A percentile compares a stretch with the other conserved stretches of the same genome.
These are phyloP conservation scores for Drosophila anomelani DNA, from an alignment of 2,888 invertebrate species.

Conservation along the genomic window DNA sequence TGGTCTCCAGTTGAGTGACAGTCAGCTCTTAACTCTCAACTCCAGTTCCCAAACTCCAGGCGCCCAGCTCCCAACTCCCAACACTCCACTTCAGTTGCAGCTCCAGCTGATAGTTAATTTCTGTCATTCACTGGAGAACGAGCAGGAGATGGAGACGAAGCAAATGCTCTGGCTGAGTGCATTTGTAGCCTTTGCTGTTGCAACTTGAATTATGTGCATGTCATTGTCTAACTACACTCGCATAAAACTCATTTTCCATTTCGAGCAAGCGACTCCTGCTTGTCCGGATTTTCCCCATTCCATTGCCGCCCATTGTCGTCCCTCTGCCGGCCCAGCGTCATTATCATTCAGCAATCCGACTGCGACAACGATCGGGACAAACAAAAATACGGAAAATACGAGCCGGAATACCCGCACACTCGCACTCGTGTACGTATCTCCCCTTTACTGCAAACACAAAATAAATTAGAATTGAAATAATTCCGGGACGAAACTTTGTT, in stretches of 20 bases:
- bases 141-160: neutral
- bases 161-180: constrained; percentile 52
- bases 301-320: constrained; percentile 1
- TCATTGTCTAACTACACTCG: constrained; percentile 72
- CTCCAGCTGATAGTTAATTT: constrained; percentile 70
- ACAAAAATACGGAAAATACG: constrained; percentile 42
- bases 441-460: constrained; percentile 68
- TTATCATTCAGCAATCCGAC: constrained; percentile 74
- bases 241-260: constrained; percentile 77
- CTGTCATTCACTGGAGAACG: constrained; percentile 64
- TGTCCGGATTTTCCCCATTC: constrained; percentile 13
- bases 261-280: constrained; percentile 33
- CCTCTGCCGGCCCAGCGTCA: constrained; percentile 48
- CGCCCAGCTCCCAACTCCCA: constrained; percentile 35
- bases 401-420: constrained; percentile 3
- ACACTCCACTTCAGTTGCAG: constrained; percentile 24
- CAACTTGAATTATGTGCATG: constrained; percentile 78
- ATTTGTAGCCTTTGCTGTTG: constrained; percentile 64
- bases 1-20: constrained; percentile 39
- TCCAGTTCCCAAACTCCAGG: constrained; percentile 4
- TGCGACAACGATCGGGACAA: constrained; percentile 77
- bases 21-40: constrained; percentile 45
- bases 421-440: constrained; percentile 31
- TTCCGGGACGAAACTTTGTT: constrained; percentile 67
- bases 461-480: constrained; percentile 81